Base-by-base conservation (phyloP, 2,113 vertebrate genomes). In the Sarotherodon lohbergeri region DNA sequence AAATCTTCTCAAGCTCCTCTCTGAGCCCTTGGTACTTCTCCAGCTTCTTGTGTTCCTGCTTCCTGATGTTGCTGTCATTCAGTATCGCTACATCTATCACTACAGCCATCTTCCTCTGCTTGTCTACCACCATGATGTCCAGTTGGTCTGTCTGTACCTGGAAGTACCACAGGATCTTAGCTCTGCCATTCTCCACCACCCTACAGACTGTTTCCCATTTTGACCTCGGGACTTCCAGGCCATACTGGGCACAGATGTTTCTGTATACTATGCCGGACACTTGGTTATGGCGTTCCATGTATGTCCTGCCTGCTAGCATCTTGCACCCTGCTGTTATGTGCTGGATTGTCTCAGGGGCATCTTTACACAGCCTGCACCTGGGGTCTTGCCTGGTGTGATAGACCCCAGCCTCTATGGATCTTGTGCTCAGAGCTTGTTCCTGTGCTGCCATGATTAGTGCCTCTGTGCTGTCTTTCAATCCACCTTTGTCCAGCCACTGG, bases 241-340 rank as follows among this genome's bases (percentile, higher is more conserved):
- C 0, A 34, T 59, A 34, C 16, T 61, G 0, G 0, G 27, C 57
- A 61, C 29, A 34, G 29, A 0, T 63, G 29, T 34, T 61, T 0
- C 59, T 63, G 59, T 34, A 63, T 0, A 63, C 2, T 63, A 63
- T 34, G 9, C 16, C 2, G 0, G 57, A 14, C 57, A 34, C 29
- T 34, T 34, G 59, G 59, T 63, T 59, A 32, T 59, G 3, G 13
- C 3, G 4, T 59, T 59, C 24, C 27, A 59, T 0, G 0, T 59
- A 59, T 29, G 56, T 7, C 24, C 0, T 57, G 24, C 55, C 55
- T 57, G 13, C 24, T 55, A 0, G 54, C 9, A 54, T 22, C 54
- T 22, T 55, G 10, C 52, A 55, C n/a, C n/a, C n/a, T 27, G 55
- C 24, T 57, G 55, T 57, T 57, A 57, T 57, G 12, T 57, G 55